Conservation (phyloP, 2,797 vertebrate species). For the Echiichthys vipera region DNA sequence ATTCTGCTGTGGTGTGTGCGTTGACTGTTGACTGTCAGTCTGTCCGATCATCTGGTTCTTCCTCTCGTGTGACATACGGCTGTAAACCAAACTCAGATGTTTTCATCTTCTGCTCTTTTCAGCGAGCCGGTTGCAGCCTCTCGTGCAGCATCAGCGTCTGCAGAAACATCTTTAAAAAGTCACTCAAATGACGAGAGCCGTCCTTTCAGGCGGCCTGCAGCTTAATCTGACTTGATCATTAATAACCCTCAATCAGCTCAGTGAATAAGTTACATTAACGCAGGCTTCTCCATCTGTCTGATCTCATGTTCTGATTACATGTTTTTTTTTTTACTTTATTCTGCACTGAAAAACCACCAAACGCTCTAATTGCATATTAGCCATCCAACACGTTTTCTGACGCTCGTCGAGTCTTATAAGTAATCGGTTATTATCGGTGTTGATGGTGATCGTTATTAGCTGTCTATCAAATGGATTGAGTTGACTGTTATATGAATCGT, state of each 20-base stretch:
- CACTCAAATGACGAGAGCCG: slow-evolving; percentile 21
- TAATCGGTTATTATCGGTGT: slow-evolving; percentile 16
- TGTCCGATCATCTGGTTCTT: slow-evolving; percentile 2
- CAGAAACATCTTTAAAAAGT: slow-evolving; percentile 29
- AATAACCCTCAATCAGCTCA: slow-evolving; percentile 46
- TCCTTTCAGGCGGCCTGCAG: slow-evolving; percentile 34
- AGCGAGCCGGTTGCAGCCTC: background rate
- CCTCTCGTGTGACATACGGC: slow-evolving; percentile 17
- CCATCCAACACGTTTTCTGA: slow-evolving; percentile 38
- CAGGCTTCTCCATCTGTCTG: slow-evolving; percentile 22
- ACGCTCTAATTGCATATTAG: slow-evolving; percentile 13
- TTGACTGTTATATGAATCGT: slow-evolving; percentile 3
- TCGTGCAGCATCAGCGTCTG: slow-evolving; percentile 4
- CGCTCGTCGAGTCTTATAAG: slow-evolving; percentile 10
- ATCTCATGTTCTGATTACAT: slow-evolving; percentile 46
- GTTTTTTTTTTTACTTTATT: slow-evolving; percentile 35
- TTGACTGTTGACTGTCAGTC: background rate
- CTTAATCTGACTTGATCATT: slow-evolving; percentile 65
- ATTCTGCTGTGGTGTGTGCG: too few relatives aligned
- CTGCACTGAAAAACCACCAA: slow-evolving; percentile 3
- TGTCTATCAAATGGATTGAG: slow-evolving; percentile 33
- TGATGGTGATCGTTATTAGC: slow-evolving; percentile 58
- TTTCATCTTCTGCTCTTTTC: slow-evolving; percentile 16
- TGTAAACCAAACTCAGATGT: slow-evolving; percentile 11
- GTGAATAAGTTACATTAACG: slow-evolving; percentile 30